Evolutionary conservation across 2,113 vertebrate species (phyloP).

Genomic region (Scytalopus superciliaris): DNA sequence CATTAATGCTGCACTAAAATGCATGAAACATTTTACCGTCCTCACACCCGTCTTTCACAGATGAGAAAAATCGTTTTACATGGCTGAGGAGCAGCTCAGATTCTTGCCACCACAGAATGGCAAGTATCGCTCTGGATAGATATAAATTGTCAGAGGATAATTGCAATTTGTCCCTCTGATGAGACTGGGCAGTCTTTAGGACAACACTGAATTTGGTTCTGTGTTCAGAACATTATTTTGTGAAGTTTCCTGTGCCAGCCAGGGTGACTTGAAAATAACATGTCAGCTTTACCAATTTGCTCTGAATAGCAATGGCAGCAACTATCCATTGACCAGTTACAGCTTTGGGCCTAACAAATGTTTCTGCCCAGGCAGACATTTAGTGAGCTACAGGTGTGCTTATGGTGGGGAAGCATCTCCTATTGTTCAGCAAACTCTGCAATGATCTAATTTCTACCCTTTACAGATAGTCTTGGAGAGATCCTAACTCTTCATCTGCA

Average conservation of each 20-base stretch:
- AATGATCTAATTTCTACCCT: neutral
- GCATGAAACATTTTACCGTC: neutral
- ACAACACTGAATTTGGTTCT: neutral
- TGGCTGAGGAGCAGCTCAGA: slow-evolving; percentile 7
- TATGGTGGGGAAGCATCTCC: neutral
- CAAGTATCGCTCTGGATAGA: neutral
- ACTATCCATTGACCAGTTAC: neutral
- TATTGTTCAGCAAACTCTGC: fast-evolving
- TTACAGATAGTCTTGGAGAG: neutral
- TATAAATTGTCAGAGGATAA: neutral
- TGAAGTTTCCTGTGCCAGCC: neutral
- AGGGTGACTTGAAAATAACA: neutral
- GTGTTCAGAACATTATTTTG: neutral
- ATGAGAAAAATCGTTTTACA: neutral
- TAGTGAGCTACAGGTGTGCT: neutral
- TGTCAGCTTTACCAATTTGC: neutral
- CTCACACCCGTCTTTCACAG: slow-evolving; percentile 15
- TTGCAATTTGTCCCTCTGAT: neutral
- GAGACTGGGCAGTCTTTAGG: neutral
- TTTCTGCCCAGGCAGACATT: neutral
- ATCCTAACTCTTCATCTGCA: neutral
- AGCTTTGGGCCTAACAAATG: neutral
- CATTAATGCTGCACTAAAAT: neutral
- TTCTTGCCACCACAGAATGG: neutral
- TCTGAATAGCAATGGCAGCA: neutral